Evolutionary conservation across 2,888 invertebrate genomes (phyloP).

Genomic region (Apeira syringaria): DNA sequence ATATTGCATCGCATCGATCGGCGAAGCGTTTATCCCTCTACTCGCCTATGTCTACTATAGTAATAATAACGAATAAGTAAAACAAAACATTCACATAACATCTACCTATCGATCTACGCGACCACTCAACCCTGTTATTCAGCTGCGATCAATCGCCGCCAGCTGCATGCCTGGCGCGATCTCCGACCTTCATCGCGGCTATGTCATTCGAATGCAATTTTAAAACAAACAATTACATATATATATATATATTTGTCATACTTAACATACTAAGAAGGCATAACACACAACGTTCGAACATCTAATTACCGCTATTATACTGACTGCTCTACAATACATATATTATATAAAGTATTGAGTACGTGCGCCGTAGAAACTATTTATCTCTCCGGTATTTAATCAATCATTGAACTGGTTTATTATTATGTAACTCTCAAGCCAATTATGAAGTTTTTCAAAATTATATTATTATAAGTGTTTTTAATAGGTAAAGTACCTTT

Average conservation of each 20-base stretch:
- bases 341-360: conserved; percentile 18
- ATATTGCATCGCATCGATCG: conserved; percentile 35
- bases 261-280: conserved; percentile 61
- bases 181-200: conserved; percentile 39
- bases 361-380: conserved; percentile 5
- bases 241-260: conserved; percentile 51
- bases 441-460: no score
- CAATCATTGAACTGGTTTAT: not conserved
- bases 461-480: no score
- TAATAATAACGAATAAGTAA: conserved; percentile 35
- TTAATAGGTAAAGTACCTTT: no score
- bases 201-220: conserved; percentile 55
- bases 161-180: conserved; percentile 31
- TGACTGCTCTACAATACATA: conserved; percentile 55
- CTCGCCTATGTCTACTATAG: conserved; percentile 50
- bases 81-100: conserved; percentile 67
- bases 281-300: conserved; percentile 64
- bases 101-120: conserved; percentile 75
- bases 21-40: conserved; percentile 62
- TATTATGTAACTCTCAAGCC: conserved; percentile 6
- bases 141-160: not conserved
- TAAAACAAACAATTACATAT: conserved; percentile 35
- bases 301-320: conserved; percentile 60
- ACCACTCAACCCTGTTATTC: conserved; percentile 42
- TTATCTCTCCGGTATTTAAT: not conserved